A percentile compares a stretch with the other conserved stretches of the same genome.
These are phyloP conservation scores for Ashinkailepas kermadecensis DNA, from an alignment of 2,888 invertebrate species.

Conservation along the genomic window DNA sequence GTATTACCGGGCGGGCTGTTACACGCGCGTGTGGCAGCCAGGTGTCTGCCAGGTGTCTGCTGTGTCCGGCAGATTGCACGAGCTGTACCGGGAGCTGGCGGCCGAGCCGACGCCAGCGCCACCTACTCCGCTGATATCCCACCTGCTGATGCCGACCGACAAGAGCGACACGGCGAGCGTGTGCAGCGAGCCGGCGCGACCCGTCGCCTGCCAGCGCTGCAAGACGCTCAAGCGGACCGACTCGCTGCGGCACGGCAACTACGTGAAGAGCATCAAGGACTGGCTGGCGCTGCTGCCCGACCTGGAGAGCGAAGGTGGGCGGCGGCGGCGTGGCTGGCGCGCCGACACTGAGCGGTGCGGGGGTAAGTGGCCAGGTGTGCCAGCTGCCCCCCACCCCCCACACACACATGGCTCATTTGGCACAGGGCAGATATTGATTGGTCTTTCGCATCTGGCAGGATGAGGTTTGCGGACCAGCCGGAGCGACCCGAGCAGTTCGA, in stretches of 20 bases:
- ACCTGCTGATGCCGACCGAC: not conserved
- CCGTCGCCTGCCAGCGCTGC: not conserved
- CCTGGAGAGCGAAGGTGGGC: slow-evolving; percentile 10
- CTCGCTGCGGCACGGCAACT: slow-evolving; percentile 8
- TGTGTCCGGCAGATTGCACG: not conserved
- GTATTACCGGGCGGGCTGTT: too few relatives aligned
- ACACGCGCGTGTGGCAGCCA: too few relatives aligned
- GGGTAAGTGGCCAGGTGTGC: too few relatives aligned
- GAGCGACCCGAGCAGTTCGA: too few relatives aligned
- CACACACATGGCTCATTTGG: too few relatives aligned
- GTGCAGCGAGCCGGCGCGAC: not conserved
- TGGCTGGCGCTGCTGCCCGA: slow-evolving; percentile 17
- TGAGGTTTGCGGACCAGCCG: too few relatives aligned
- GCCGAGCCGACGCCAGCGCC: not conserved
- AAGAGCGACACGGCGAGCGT: not conserved
- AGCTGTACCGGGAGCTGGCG: slow-evolving; percentile 20
- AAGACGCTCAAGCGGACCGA: slow-evolving; percentile 11
- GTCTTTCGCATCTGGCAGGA: too few relatives aligned
- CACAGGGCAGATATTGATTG: too few relatives aligned
- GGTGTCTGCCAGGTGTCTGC: too few relatives aligned
- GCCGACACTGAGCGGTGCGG: not conserved
- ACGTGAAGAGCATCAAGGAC: slow-evolving; percentile 20
- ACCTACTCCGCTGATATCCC: not conserved
- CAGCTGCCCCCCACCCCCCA: too few relatives aligned
- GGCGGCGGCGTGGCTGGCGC: not conserved